A percentile compares a stretch with the other conserved stretches of the same genome.
phyloP scores from a whole-genome alignment of 2,113 vertebrate genomes.

The Hucho hucho region DNA sequence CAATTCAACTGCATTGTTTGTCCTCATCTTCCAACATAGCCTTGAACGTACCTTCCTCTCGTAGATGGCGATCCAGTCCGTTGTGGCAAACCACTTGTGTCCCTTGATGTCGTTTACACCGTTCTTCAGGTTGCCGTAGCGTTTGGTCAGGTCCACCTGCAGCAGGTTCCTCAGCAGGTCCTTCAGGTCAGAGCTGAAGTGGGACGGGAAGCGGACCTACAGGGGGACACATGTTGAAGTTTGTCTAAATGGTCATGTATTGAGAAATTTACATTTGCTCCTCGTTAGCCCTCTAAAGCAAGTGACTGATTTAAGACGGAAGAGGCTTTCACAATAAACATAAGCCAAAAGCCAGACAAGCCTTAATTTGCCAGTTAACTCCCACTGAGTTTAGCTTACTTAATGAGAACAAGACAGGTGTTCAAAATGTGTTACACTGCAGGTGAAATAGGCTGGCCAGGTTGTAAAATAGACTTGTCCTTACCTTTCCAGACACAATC shows the following conservation, averaged over 20 bases:
- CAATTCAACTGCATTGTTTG: neutral
- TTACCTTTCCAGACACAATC: conserved; percentile 98
- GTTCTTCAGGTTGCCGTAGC: conserved; percentile 98
- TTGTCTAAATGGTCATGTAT: no score
- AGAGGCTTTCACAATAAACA: no score
- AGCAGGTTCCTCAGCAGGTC: conserved; percentile 96
- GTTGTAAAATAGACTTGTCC: conserved; percentile 15
- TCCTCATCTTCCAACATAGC: neutral
- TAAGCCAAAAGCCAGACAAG: no score
- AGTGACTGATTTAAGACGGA: no score
- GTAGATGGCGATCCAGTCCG: conserved; percentile 99
- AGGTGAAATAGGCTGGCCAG: no score
- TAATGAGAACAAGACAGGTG: no score
- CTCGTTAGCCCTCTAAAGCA: neutral
- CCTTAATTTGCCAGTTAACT: no score
- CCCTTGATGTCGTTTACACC: conserved; percentile 98
- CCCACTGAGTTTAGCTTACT: no score
- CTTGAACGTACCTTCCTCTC: conserved; percentile 86
- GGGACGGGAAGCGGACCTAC: conserved; percentile 96
- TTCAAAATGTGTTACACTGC: no score
- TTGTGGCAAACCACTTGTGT: conserved; percentile 99
- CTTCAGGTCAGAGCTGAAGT: conserved; percentile 98
- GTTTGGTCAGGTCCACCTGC: conserved; percentile 97
- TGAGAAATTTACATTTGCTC: no score
- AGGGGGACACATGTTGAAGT: no score